Evolutionary conservation across 2,113 vertebrate genomes (phyloP), one percentile per base, ranked within the genome.

Genomic region (Dasyornis broadbenti): DNA sequence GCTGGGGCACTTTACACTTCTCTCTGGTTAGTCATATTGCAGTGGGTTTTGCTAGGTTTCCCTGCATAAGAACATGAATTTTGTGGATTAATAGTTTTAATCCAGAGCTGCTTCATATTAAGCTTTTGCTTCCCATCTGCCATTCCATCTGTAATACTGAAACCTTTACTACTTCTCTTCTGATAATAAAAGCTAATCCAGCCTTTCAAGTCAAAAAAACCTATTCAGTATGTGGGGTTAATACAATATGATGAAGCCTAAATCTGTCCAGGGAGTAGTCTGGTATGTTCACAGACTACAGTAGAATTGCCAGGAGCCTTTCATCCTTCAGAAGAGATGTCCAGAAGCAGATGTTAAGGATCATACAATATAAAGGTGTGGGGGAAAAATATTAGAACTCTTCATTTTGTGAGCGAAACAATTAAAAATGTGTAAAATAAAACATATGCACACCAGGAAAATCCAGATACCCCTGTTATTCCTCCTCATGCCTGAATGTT

Each of bases 121-220:
- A 93, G 83, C 96, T 97, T 96, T 96, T 5, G 3, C 89, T 93
- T 95, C 79, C 97, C 98, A 98, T 98, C 97, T 98, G 97, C 95
- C 18, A 35, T 94, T 89, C 97, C 98, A 97, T 98, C 97, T 98
- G 98, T 92, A 89, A 94, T 81, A 44, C 91, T 83, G 42, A 81
- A 96, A 89, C 70, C 71, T 82, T 54, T 50, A 78, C 75, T 94
- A 27, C 68, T 94, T 93, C 94, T 83, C 40, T 90, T 92, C 86
- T 86, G 73, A 95, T 94, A 45, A 80, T 94, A 78, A 95, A 95
- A 86, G 79, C 90, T 95, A 94, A 92, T 90, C 91, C 95, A 95
- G 72, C 82, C 80, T 89, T 65, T 2, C 49, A 73, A 96, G 45
- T 86, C n/a, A 40, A 59, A 63, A 91, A 89, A 47, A 17, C 53